Percentiles rank a stretch among this genome's conserved stretches.
phyloP scores from a whole-genome alignment of 2,888 invertebrate species.

The Synergus umbraculus region DNA sequence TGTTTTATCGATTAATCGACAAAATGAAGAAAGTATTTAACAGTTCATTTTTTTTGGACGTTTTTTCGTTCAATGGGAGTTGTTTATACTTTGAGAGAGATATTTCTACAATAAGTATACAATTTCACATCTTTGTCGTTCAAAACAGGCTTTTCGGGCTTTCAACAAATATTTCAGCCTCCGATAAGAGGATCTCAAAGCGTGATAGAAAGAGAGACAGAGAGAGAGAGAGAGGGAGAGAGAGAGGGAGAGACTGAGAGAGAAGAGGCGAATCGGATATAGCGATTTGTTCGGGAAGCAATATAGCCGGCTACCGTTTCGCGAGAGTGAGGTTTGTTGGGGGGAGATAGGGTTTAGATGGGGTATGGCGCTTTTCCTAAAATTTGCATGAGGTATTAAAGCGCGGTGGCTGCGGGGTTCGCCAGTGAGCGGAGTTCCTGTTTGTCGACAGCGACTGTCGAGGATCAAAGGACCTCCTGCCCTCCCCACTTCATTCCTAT shows the following conservation, averaged over 20 bases:
- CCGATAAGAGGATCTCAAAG: slow-evolving; percentile 39
- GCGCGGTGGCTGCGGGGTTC: slow-evolving; percentile 74
- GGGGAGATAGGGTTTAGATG: slow-evolving; percentile 49
- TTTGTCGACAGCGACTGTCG: slow-evolving; percentile 75
- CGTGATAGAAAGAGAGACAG: slow-evolving; percentile 23
- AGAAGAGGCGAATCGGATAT: slow-evolving; percentile 68
- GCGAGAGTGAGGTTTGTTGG: slow-evolving; percentile 55
- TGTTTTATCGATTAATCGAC: no score
- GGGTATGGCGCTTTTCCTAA: slow-evolving; percentile 69
- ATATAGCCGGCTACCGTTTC: slow-evolving; percentile 71
- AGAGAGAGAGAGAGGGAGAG: not conserved
- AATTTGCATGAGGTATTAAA: slow-evolving; percentile 78
- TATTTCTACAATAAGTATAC: no score
- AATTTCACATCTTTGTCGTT: not conserved
- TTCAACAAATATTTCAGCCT: slow-evolving; percentile 20
- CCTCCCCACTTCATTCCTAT: slow-evolving; percentile 42
- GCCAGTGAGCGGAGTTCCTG: slow-evolving; percentile 72
- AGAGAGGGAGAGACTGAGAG: slow-evolving; percentile 12
- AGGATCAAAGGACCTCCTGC: slow-evolving; percentile 76
- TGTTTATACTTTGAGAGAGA: no score
- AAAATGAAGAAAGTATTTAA: no score
- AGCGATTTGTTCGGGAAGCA: slow-evolving; percentile 77
- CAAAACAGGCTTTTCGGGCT: not conserved
- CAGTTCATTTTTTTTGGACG: no score
- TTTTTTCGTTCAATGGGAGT: no score